phyloP scores from a whole-genome alignment of 2,797 vertebrate species.

The Cygnus olor region DNA sequence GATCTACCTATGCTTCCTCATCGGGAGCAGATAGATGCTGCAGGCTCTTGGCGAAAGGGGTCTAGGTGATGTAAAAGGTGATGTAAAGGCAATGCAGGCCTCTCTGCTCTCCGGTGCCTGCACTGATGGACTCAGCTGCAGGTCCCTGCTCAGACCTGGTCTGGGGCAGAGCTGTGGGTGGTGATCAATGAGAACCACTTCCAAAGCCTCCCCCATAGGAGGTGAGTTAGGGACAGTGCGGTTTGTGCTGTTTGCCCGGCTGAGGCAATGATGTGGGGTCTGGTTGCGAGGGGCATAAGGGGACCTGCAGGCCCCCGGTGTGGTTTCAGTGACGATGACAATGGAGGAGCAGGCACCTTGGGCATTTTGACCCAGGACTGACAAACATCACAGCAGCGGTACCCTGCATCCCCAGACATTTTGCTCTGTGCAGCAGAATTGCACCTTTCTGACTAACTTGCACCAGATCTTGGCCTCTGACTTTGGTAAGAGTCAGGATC shows the following conservation, averaged over 20 bases:
- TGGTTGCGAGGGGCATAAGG: background rate
- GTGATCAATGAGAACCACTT: background rate
- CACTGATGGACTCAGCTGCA: background rate
- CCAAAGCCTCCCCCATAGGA: background rate
- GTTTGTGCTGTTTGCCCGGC: background rate
- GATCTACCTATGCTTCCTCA: background rate
- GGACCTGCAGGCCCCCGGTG: background rate
- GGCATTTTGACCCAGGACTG: background rate
- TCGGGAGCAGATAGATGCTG: background rate
- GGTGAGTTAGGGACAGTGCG: accelerated
- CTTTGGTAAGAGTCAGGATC: background rate
- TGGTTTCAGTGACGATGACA: background rate
- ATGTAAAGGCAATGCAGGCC: background rate
- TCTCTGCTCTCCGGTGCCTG: background rate
- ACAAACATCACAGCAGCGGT: background rate
- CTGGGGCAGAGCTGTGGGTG: background rate
- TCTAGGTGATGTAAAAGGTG: background rate
- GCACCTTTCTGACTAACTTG: background rate
- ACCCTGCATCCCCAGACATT: background rate
- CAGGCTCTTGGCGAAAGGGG: background rate
- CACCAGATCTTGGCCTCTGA: background rate
- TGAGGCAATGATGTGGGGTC: background rate
- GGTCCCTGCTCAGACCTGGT: background rate
- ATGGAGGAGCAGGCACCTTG: background rate
- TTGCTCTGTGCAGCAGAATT: background rate